These are phyloP conservation scores for Microcebus ravelobensis DNA, from an alignment of 2,113 vertebrate genomes.

Conservation along the genomic window DNA sequence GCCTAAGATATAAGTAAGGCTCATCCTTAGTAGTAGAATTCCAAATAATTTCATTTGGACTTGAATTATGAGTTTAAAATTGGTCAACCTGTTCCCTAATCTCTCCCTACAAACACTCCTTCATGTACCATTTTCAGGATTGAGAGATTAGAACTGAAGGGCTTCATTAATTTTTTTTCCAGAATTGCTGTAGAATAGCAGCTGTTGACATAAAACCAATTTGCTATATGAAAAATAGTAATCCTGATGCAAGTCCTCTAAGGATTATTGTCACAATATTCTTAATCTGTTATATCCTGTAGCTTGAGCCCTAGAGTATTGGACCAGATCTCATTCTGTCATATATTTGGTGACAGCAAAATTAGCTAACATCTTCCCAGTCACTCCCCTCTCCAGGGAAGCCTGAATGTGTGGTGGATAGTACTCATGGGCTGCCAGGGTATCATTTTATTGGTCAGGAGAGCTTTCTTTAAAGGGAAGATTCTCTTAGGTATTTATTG, in stretches of 20 bases:
- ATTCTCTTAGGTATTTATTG: not conserved
- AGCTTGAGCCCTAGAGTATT: not conserved
- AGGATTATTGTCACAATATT: not conserved
- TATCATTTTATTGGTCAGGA: not conserved
- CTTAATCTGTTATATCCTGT: not conserved
- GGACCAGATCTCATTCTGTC: not conserved
- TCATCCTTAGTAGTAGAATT: not conserved
- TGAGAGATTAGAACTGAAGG: not conserved
- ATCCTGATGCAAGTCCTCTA: not conserved
- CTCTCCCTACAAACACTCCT: not conserved
- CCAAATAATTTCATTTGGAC: not conserved
- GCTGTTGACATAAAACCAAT: not conserved
- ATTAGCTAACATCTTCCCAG: not conserved
- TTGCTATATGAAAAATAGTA: not conserved
- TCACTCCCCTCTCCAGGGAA: not conserved
- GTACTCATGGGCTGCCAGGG: not conserved
- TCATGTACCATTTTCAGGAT: not conserved
- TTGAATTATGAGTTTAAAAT: slow-evolving; percentile 21
- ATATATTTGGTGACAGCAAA: slow-evolving; percentile 28
- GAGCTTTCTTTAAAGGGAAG: not conserved
- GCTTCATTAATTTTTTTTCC: not conserved
- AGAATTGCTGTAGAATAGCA: not conserved
- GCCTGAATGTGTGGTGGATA: not conserved
- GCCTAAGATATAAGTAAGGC: not conserved
- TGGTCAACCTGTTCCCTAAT: not conserved